These are phyloP conservation scores for Olivierus martensii DNA, from an alignment of 1,140 invertebrate genomes.

Conservation along the genomic window DNA sequence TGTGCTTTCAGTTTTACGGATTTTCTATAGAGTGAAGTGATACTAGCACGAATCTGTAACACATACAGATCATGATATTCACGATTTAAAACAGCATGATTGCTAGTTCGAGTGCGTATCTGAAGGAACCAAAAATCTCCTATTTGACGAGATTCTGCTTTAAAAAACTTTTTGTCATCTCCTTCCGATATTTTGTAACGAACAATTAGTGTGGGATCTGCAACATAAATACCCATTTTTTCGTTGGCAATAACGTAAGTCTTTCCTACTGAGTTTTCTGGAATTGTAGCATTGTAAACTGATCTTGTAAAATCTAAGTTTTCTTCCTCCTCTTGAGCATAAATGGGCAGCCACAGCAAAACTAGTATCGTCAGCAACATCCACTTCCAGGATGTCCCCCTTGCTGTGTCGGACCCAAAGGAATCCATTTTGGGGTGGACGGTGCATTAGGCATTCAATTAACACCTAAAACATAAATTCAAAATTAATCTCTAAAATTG, in stretches of 20 bases:
- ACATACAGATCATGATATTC: slow-evolving; percentile 72
- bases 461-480: too few species aligned
- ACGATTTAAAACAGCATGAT: slow-evolving; percentile 71
- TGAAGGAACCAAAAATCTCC: slow-evolving; percentile 88
- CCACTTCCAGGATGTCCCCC: too few species aligned
- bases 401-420: too few species aligned
- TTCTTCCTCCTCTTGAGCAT: not conserved
- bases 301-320: slow-evolving; percentile 45
- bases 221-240: slow-evolving; percentile 48
- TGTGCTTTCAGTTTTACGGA: slow-evolving; percentile 17
- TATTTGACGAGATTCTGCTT: slow-evolving; percentile 61
- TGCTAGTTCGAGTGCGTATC: slow-evolving; percentile 69
- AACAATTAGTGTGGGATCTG: slow-evolving; percentile 35
- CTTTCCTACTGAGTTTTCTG: slow-evolving; percentile 79
- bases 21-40: slow-evolving; percentile 11
- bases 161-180: slow-evolving; percentile 80
- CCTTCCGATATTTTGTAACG: slow-evolving; percentile 68
- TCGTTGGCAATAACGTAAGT: slow-evolving; percentile 52
- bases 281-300: slow-evolving; percentile 77
- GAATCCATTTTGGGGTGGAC: too few species aligned
- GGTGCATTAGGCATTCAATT: too few species aligned
- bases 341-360: too few species aligned
- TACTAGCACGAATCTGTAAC: slow-evolving; percentile 60
- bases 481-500: too few species aligned
- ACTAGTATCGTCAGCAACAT: too few species aligned